Percentiles rank a stretch among this genome's conserved stretches.
Conservation (phyloP, 1,140 invertebrate genomes). For the Bombus balteatus region DNA sequence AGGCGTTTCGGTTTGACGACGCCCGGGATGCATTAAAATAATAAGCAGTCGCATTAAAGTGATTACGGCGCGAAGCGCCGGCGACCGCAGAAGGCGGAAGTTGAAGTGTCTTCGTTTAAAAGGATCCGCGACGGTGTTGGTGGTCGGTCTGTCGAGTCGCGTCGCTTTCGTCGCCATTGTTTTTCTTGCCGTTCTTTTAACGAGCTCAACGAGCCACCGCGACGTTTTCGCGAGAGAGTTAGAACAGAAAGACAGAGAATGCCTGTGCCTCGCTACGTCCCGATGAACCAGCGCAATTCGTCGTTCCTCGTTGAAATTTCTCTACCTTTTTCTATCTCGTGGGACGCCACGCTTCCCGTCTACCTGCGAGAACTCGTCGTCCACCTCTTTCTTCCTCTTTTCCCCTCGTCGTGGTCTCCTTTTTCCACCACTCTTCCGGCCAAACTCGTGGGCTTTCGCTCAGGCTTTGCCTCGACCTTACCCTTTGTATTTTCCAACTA, state of each 20-base stretch:
- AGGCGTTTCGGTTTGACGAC: background rate
- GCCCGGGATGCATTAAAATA: slow-evolving; percentile 60
- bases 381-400: background rate
- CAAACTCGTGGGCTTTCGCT: background rate
- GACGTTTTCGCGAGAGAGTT: slow-evolving; percentile 28
- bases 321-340: background rate
- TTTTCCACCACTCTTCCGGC: background rate
- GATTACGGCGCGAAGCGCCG: slow-evolving; percentile 47
- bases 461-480: background rate
- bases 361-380: slow-evolving; percentile 1
- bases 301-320: slow-evolving; percentile 32
- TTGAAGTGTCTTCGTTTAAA: slow-evolving; percentile 41
- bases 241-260: slow-evolving; percentile 9
- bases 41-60: slow-evolving; percentile 59
- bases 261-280: slow-evolving; percentile 26
- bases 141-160: slow-evolving; percentile 25
- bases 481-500: slow-evolving; percentile 30
- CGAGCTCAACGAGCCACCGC: slow-evolving; percentile 49
- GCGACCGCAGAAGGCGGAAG: slow-evolving; percentile 47
- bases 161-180: slow-evolving; percentile 54
- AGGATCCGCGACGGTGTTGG: slow-evolving; percentile 39
- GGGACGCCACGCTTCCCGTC: background rate
- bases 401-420: background rate
- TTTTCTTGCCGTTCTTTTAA: slow-evolving; percentile 57
- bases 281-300: slow-evolving; percentile 58